Base-by-base conservation (phyloP, 2,113 vertebrate species). In the Callospermophilus lateralis region DNA sequence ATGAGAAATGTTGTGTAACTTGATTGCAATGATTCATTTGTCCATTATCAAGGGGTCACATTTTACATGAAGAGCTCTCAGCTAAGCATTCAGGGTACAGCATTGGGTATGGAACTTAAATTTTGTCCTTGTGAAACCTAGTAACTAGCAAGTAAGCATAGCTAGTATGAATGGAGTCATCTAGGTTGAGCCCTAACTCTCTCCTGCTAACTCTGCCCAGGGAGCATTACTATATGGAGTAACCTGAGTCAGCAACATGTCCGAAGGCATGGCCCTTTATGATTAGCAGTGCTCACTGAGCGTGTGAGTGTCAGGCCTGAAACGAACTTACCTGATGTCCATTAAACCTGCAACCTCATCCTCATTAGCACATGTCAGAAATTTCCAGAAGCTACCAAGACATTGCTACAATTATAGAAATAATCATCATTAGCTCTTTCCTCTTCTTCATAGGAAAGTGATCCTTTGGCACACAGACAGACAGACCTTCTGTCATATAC, bases 321-420 rank as follows among this genome's bases (percentile, higher is more conserved):
- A 84, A 83, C 70, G 45, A 86, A 95, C n/a, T 74, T 76, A 58
- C 17, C 3, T 5, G 70, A 11, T 53, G 48, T 30, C 73, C 34
- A n/a, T 91, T 63, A 88, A 83, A 84, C 4, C 12, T 77, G 2
- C 7, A 79, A 39, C 4, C 32, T 68, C 10, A 3, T 73, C 58
- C 48, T 94, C 81, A 87, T 89, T 96, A 97, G 32, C 32, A 68
- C 48, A 76, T 84, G 34, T 94, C 68, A 90, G 55, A 87, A 95
- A 58, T 70, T 84, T 84, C 37, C 48, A 91, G 68, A 74, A 91
- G 4, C 9, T 89, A 51, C n/a, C 1, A 86, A 81, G 89, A 80
- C 12, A 9, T 24, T 53, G 51, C 7, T 72, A 48, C 6, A 93
- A 61, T 88, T 86, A 90, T 45, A 84, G 67, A 88, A 97, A 74